Evolutionary conservation across 1,140 invertebrate genomes (phyloP), one percentile per base, ranked within the genome.

Genomic region (Nomia melanderi): DNA sequence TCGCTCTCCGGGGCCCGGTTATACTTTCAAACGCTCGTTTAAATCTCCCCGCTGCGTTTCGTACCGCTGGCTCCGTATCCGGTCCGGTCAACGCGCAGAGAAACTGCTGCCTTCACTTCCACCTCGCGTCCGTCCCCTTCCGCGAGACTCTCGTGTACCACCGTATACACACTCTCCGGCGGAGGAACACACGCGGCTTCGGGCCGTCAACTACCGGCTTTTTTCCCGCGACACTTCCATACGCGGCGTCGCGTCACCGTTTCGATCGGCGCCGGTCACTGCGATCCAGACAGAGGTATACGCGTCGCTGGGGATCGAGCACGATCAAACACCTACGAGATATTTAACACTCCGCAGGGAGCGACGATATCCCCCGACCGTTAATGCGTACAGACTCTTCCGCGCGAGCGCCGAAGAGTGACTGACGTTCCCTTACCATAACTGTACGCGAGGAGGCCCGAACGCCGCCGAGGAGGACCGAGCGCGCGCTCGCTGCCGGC

Each of bases 331-430:
- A 84, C 67, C 73, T 69, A 63, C 75, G 67, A 74, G 78, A 78
- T 76, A 70, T 31, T 71, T 53, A 33, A 70, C 67, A 84, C 74
- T 81, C 60, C 66, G 62, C 53, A 65, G 81, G 78, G 56, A 81
- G 76, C 77, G 81, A 81, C 81, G 76, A 82, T 77, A 75, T 66
- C 60, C 82, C n/a, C 79, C 75, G 71, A 78, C 65, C 76, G 69
- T 25, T 67, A 56, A 83, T 81, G 75, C 69, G 77, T 84, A 78
- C 87, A 83, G 82, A 88, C 90, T 86, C 87, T 86, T 87, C 89
- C 84, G 88, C 89, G 89, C 90, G 90, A 90, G 79, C 84, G 88
- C 89, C 87, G 87, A 89, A 90, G 90, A 91, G 90, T 90, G 88
- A 91, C 90, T 91, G 90, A 90, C 88, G 90, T 88, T 87, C 86